Evolutionary conservation across 2,888 invertebrate species (phyloP), one percentile per base, ranked within the genome.

Genomic region (Anthrax anthrax): DNA sequence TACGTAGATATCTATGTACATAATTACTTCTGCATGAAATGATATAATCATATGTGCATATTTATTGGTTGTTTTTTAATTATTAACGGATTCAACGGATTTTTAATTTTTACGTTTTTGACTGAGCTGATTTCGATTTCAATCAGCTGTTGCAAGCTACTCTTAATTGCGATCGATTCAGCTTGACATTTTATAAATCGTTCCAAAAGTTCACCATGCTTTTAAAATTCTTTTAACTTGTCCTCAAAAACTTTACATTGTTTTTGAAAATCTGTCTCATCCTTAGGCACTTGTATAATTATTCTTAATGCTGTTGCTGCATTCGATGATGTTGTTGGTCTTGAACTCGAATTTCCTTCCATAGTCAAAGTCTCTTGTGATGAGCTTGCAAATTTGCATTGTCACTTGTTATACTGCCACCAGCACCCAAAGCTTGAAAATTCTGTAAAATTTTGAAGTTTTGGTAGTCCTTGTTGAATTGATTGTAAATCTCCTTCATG

Each of bases 401-500:
- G 54, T 88, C 88, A 43, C 48, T 48, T 13, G 44, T 44, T 4
- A 47, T 43, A 40, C 44, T 50, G 34, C 50, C 52, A 37, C 49
- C 52, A 16, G 50, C 51, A 29, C 47, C 48, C 18, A 46, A 47
- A 41, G 51, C 52, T 54, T 75, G 75, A 32, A 75, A 61, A 47
- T 70, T 71, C 55, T 74, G 72, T 12, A 72, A 50, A 42, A 59
- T 58, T 62, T 50, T 65, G 63, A 2, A 67, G 50, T 52, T 66
- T 65, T 14, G 64, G 63, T 37, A 68, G 52, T 16, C 65, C 61
- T 51, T 72, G 72, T 45, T 73, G 76, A 43, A 80, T 67, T 3
- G 70, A 71, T 51, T 72, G 71, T 23, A 72, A 64, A 50, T 75
- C 75, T 2, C 59, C 75, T 51, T 81, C 81, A 56, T 85, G 84